A percentile compares a stretch with the other conserved stretches of the same genome.
Conservation (phyloP, 2,113 vertebrate genomes). For the Gila orcuttii region DNA sequence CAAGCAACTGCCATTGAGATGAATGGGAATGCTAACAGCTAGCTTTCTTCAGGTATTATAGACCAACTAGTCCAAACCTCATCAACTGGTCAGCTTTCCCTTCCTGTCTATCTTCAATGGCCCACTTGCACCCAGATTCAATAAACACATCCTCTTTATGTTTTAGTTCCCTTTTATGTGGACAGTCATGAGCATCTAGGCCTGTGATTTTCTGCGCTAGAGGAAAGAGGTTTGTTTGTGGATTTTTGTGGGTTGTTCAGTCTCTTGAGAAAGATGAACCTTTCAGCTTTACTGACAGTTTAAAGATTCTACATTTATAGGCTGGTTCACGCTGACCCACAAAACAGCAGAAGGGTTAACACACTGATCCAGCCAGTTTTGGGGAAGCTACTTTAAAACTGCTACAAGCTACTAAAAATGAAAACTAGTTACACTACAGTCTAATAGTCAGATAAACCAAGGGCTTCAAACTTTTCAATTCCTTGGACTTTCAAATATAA, state of each 20-base stretch:
- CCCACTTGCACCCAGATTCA: not conserved
- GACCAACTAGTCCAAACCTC: not conserved
- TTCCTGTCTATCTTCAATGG: not conserved
- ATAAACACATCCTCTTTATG: not conserved
- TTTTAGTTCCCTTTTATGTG: conserved; percentile 5
- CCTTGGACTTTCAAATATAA: not conserved
- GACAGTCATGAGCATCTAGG: not conserved
- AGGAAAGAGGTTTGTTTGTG: conserved; percentile 7
- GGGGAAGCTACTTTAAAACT: not conserved
- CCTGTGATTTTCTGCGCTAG: not conserved
- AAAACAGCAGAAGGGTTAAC: not conserved
- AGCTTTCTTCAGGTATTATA: conserved; percentile 5
- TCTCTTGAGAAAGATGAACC: conserved; percentile 4
- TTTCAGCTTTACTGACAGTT: conserved; percentile 24
- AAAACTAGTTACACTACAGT: not conserved
- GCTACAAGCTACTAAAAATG: not conserved
- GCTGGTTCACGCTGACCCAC: not conserved
- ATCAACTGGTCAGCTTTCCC: not conserved
- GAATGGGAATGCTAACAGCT: not conserved
- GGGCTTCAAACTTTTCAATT: not conserved
- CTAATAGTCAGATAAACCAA: not conserved
- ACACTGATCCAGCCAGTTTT: not conserved
- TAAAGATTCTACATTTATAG: conserved; percentile 14
- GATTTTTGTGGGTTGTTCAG: not conserved
- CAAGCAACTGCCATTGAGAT: conserved; percentile 2